phyloP scores from a whole-genome alignment of 1,140 invertebrate genomes.

The Ceratina australensis region DNA sequence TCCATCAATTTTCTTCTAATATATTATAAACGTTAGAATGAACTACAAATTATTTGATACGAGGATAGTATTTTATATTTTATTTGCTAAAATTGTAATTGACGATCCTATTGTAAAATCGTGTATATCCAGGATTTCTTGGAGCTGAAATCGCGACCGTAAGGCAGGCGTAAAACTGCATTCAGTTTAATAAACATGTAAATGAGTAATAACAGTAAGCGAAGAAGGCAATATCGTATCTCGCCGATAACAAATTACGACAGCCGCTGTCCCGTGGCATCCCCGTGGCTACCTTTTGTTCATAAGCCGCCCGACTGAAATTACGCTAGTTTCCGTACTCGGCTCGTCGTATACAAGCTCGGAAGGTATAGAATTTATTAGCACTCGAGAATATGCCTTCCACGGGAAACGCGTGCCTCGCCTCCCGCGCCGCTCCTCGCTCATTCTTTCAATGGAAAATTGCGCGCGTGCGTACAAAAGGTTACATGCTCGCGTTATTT shows the following conservation, averaged over 20 bases:
- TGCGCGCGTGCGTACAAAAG: slow-evolving; percentile 5
- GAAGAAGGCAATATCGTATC: slow-evolving; percentile 18
- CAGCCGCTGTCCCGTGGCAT: not conserved
- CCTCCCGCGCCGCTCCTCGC: not conserved
- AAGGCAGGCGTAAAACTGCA: not conserved
- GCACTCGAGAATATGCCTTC: slow-evolving; percentile 14
- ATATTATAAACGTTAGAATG: no score
- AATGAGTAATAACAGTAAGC: slow-evolving; percentile 16
- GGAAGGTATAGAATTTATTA: slow-evolving; percentile 38
- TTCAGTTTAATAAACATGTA: slow-evolving; percentile 42
- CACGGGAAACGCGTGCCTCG: not conserved
- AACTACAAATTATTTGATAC: no score
- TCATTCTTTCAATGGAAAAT: slow-evolving; percentile 44
- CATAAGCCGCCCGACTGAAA: slow-evolving; percentile 29
- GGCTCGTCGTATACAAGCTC: not conserved
- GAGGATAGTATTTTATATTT: no score
- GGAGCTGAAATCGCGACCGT: not conserved
- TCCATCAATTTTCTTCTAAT: no score
- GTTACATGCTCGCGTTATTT: not conserved
- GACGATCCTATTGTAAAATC: not conserved
- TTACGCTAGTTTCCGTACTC: slow-evolving; percentile 8
- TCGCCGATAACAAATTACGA: slow-evolving; percentile 35
- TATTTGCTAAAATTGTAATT: not conserved
- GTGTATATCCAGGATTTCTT: no score
- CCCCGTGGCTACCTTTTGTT: slow-evolving; percentile 23